Evolutionary conservation across 2,113 vertebrate genomes (phyloP).

Genomic region (Sitta europaea): DNA sequence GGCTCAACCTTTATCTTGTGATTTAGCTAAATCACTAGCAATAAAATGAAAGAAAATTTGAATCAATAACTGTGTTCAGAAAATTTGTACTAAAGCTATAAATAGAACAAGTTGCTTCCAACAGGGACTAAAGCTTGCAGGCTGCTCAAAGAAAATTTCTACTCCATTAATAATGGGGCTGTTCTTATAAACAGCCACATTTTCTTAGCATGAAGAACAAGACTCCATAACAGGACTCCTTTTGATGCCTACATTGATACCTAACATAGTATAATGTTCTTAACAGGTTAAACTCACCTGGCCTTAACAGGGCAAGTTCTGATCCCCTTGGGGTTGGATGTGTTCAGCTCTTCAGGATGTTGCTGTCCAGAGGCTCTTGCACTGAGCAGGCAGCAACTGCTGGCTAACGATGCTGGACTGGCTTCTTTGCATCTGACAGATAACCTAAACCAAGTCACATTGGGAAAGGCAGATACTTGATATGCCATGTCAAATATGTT

Average conservation of each 20-base stretch:
- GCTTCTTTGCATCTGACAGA: background rate
- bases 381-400: background rate
- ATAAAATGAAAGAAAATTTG: background rate
- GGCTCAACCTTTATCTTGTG: background rate
- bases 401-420: fast-evolving
- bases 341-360: background rate
- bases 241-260: background rate
- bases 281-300: background rate
- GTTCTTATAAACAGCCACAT: background rate
- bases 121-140: background rate
- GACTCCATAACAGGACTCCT: background rate
- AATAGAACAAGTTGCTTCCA: background rate
- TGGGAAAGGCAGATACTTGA: background rate
- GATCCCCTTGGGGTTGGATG: background rate
- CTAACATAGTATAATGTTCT: background rate
- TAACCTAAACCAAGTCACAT: background rate
- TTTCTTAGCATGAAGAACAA: background rate
- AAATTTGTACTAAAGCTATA: background rate
- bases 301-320: background rate
- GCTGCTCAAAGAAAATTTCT: background rate
- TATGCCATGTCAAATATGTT: background rate
- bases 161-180: background rate
- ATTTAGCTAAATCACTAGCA: background rate
- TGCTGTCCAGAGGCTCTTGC: background rate
- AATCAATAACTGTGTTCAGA: background rate